Conservation (phyloP, 2,113 vertebrate genomes). For the Odontesthes bonariensis region DNA sequence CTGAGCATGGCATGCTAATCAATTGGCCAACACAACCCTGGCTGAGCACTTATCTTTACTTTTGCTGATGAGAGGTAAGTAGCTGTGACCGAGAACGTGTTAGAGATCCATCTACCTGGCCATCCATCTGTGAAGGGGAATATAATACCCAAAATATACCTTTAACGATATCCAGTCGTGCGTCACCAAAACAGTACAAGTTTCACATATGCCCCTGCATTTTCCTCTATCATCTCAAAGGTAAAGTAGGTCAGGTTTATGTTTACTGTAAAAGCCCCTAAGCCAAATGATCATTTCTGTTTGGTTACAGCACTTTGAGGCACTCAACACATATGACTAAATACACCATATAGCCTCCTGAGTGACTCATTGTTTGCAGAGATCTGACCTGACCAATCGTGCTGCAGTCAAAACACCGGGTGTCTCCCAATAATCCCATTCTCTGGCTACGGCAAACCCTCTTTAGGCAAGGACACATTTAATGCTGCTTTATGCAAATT, state of each 20-base stretch:
- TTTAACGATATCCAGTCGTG: not conserved
- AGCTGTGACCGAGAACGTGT: constrained; percentile 5
- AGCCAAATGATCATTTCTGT: constrained; percentile 94
- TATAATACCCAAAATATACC: not conserved
- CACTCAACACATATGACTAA: constrained; percentile 87
- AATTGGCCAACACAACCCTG: constrained; percentile 88
- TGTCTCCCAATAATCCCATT: constrained; percentile 89
- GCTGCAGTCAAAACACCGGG: constrained; percentile 85
- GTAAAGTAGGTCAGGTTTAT: constrained; percentile 88
- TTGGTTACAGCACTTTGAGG: constrained; percentile 93
- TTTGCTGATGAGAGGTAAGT: constrained; percentile 39
- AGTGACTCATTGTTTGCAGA: constrained; percentile 90
- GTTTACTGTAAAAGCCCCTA: constrained; percentile 76
- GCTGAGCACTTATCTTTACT: constrained; percentile 52
- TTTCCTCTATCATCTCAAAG: constrained; percentile 87
- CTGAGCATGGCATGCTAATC: constrained; percentile 92
- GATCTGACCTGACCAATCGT: constrained; percentile 88
- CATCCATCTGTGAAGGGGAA: constrained; percentile 6
- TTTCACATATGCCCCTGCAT: constrained; percentile 61
- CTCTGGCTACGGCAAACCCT: constrained; percentile 87
- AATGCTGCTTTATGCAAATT: constrained; percentile 96
- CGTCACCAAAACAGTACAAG: not conserved
- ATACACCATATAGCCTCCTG: constrained; percentile 86
- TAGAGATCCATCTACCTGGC: constrained; percentile 14
- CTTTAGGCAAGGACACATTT: constrained; percentile 91